Evolutionary conservation across 2,888 invertebrate species (phyloP).

Genomic region (Autographa pulchrina): DNA sequence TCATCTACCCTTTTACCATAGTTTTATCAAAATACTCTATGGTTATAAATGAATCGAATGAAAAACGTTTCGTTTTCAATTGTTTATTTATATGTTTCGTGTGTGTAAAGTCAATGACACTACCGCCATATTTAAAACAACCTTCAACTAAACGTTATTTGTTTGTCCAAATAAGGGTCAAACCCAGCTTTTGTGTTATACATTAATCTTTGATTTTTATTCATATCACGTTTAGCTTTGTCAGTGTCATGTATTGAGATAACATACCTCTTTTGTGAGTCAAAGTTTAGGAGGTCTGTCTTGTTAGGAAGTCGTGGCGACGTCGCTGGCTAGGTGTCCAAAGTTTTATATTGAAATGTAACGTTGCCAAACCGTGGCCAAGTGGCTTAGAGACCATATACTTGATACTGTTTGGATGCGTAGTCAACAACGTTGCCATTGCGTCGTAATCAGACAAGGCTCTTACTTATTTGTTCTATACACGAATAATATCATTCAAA

Average conservation of each 20-base stretch:
- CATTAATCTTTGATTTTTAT: not conserved
- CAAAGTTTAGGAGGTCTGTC: not conserved
- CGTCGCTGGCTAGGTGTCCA: too few relatives aligned
- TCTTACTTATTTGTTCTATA: too few relatives aligned
- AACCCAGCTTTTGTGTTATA: not conserved
- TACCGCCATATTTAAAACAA: not conserved
- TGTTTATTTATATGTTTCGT: not conserved
- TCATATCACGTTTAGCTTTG: not conserved
- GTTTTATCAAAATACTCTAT: slow-evolving; percentile 1
- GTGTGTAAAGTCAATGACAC: not conserved
- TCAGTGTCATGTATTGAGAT: not conserved
- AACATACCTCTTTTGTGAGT: not conserved
- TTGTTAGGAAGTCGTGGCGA: not conserved
- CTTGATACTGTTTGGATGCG: too few relatives aligned
- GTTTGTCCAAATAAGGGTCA: not conserved
- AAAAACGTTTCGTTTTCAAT: not conserved
- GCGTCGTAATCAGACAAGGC: too few relatives aligned
- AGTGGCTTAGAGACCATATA: too few relatives aligned
- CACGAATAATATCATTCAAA: too few relatives aligned
- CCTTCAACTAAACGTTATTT: not conserved
- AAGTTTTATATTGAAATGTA: too few relatives aligned
- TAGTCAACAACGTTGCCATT: too few relatives aligned
- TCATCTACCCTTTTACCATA: not conserved
- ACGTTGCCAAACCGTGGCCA: too few relatives aligned
- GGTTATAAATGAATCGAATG: slow-evolving; percentile 17